Base-by-base conservation (phyloP, 2,797 vertebrate genomes). In the Jordanella pulchra region DNA sequence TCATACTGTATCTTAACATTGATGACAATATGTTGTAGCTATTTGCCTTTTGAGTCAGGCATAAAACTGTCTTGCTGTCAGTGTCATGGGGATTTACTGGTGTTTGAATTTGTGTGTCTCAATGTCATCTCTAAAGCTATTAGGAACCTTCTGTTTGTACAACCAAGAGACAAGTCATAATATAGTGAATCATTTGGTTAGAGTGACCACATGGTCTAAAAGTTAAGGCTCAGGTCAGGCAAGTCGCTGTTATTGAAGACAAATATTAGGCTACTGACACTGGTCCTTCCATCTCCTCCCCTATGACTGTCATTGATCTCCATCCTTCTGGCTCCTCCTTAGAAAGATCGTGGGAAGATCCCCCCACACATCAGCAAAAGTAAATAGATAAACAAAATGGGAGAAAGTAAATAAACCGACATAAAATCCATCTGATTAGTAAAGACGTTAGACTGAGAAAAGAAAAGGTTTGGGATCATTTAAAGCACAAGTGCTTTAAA, bases 261-360 rank as follows among this genome's bases (percentile, higher is more conserved):
- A 64, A 73, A 73, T 69, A 71, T 73, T 53, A 39, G 35, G 35
- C 35, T 39, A 74, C 61, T 6, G 53, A 82, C 83, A 72, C 80
- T 84, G n/a, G 70, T 86, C 61, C 65, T 77, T 56, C 47, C 69
- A 56, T 50, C 30, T 72, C 67, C 44, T 71, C 66, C 71, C 50
- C 50, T 72, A 76, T 56, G 35, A 69, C 61, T 35, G 66, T 28
- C 7, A 18, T 39, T 12, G 69, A 42, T 72, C 74, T 79, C 65
- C 15, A 32, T 82, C 51, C 21, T 63, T n/a, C 75, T 88, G 81
- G 86, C 81, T 84, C 67, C 32, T 1, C 76, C 79, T 82, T 87
- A 87, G 72, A n/a, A 35, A 71, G 88, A 84, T 90, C 87, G 88
- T 92, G 91, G 89, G 91, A 92, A 91, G 82, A 80, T 65, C 53